A percentile compares a stretch with the other conserved stretches of the same genome.
Conservation (phyloP, 2,113 vertebrate species). For the Misgurnus anguillicaudatus region DNA sequence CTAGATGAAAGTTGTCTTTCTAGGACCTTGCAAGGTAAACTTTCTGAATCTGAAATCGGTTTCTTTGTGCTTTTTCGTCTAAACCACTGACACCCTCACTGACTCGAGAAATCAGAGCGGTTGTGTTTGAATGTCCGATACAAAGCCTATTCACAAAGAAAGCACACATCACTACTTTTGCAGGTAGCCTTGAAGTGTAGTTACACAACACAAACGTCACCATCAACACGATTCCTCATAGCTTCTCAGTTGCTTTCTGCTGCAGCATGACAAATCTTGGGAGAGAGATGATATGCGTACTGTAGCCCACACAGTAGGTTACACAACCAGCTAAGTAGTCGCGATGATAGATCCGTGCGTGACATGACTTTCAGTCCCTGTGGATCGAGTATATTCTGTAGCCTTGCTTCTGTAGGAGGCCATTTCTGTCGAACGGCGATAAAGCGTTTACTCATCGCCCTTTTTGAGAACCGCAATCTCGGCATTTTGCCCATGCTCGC, state of each 20-base stretch:
- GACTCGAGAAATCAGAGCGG: no score
- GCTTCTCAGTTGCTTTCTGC: conserved; percentile 33
- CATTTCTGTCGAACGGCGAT: conserved; percentile 22
- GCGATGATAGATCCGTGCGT: conserved; percentile 5
- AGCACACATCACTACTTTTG: conserved; percentile 2
- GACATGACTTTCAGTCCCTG: conserved; percentile 29
- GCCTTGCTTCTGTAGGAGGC: neutral
- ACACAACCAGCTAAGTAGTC: conserved; percentile 44
- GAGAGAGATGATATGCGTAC: conserved; percentile 27
- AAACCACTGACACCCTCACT: no score
- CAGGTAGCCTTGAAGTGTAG: conserved; percentile 9
- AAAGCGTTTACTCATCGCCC: neutral
- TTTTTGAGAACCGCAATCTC: neutral
- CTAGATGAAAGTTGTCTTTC: no score
- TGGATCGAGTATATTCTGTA: neutral
- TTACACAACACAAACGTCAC: conserved; percentile 33
- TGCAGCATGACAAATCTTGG: conserved; percentile 45
- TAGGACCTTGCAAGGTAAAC: no score
- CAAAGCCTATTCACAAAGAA: no score
- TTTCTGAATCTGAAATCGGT: no score
- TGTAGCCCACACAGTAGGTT: conserved; percentile 42
- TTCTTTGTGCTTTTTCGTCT: no score
- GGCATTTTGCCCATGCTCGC: neutral
- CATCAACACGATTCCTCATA: conserved; percentile 3
- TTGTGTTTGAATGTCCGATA: no score